Evolutionary conservation across 1,140 invertebrate genomes (phyloP), one percentile per base, ranked within the genome.

Genomic region (Drosophila simulans): DNA sequence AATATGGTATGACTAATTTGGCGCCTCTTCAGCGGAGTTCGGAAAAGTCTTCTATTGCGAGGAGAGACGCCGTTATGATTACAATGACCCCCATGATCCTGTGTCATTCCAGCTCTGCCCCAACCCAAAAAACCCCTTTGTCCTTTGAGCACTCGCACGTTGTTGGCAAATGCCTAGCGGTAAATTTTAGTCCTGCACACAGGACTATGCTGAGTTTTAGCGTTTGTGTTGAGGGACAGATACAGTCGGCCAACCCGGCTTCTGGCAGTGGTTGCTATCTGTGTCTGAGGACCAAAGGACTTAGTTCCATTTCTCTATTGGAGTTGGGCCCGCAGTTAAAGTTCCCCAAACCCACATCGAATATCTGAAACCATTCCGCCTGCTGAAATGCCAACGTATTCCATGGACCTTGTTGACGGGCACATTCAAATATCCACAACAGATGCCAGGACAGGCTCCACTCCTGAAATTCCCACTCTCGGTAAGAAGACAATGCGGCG

Each of bases 121-220:
- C 64, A 8, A 25, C 27, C 43, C 15, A 43, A 4, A 1, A 15
- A 27, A 12, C 25, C 37, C 15, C 15, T 31, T 39, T 66, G 80
- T 79, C 80, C 80, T 79, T 84, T 83, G 66, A 70, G 52, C 48
- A 70, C 22, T 35, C 25, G 53, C 46, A 70, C 52, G 39, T 63
- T 66, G 80, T 83, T 83, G 76, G 71, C 80, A 80, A 79, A 76
- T 82, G 83, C 66, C 88, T 88, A 79, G 83, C 64, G 78, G 78
- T 82, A 86, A 79, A 82, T 83, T 83, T 59, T 57, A 39, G 70
- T 45, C 69, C 75, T 66, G 60, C 55, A 52, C 48, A 53, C 40
- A 57, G 63, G 49, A 51, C 46, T n/a, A 13, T 27, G n/a, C 17
- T 20, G 46, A 34, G 56, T 12, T 51, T 17, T 40, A 35, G 20